These are phyloP conservation scores for Emydocephalus ijimae DNA, from an alignment of 2,113 vertebrate species.

Conservation along the genomic window DNA sequence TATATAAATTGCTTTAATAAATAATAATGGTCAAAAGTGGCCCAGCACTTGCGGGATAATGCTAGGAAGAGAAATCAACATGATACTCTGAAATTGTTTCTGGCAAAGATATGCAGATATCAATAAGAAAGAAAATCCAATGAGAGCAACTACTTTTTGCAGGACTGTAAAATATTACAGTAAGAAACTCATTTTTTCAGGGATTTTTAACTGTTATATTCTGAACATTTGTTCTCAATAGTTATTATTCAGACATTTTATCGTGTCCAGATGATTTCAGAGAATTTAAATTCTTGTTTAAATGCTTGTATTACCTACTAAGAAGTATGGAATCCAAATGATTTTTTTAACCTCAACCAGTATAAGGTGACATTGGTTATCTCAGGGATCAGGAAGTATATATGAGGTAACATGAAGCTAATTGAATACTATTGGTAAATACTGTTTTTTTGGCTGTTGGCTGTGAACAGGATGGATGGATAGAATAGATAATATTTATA, in stretches of 20 bases:
- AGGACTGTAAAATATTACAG: background rate
- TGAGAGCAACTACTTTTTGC: background rate
- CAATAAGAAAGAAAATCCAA: background rate
- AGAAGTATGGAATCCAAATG: background rate
- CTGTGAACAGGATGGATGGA: background rate
- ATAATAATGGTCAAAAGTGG: too few relatives aligned
- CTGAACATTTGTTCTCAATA: background rate
- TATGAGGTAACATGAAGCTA: background rate
- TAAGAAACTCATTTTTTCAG: background rate
- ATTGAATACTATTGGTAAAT: background rate
- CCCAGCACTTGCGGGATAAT: too few relatives aligned
- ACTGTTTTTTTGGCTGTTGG: background rate
- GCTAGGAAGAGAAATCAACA: background rate
- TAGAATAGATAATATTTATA: background rate
- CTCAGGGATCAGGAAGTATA: background rate
- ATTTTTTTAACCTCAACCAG: background rate
- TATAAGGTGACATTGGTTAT: background rate
- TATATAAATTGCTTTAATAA: too few relatives aligned
- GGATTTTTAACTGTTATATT: background rate
- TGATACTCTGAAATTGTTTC: background rate
- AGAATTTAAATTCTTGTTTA: background rate
- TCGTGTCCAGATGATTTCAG: background rate
- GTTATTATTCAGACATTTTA: background rate
- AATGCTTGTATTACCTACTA: background rate
- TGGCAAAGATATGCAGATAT: background rate